phyloP scores from a whole-genome alignment of 2,888 invertebrate species.

The Ischnus inquisitorius region DNA sequence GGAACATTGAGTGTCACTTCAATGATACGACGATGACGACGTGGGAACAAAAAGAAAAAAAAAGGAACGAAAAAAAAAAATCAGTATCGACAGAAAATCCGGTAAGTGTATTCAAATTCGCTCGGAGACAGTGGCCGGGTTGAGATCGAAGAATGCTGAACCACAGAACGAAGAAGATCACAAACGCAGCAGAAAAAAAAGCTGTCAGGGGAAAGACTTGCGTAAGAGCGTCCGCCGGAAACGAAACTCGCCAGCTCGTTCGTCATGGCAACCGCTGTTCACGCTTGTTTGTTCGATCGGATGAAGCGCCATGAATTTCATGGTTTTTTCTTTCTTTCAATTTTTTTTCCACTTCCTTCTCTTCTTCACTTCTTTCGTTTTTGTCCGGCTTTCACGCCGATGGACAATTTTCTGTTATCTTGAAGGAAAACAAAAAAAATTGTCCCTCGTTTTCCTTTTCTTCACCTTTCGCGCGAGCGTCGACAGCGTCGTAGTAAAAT shows the following conservation, averaged over 20 bases:
- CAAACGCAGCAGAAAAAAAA: constrained; percentile 15
- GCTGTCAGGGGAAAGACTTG: constrained; percentile 36
- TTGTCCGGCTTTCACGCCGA: constrained; percentile 1
- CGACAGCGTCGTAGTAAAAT: constrained; percentile 20
- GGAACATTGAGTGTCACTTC: constrained; percentile 51
- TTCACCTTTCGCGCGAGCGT: not conserved
- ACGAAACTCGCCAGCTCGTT: constrained; percentile 45
- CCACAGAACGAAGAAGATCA: constrained; percentile 1
- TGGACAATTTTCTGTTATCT: not conserved
- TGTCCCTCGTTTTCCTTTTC: not conserved
- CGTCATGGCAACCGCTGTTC: constrained; percentile 37
- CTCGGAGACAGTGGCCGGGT: not conserved
- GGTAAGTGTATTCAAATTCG: constrained; percentile 33
- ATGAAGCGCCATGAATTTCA: constrained; percentile 38
- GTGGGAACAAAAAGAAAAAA: not conserved
- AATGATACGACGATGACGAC: constrained; percentile 54
- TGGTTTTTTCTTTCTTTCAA: not conserved
- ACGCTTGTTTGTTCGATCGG: constrained; percentile 67
- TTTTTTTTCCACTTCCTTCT: not conserved
- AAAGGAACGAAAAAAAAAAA: not conserved
- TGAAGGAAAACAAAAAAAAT: too few species aligned
- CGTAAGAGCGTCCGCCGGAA: constrained; percentile 66
- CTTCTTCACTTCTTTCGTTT: constrained; percentile 25
- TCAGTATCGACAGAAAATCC: constrained; percentile 14
- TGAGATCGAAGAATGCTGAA: not conserved